Percentiles rank a stretch among this genome's conserved stretches.
Conservation (phyloP, 2,888 invertebrate species). For the Pogonocherus hispidulus region DNA sequence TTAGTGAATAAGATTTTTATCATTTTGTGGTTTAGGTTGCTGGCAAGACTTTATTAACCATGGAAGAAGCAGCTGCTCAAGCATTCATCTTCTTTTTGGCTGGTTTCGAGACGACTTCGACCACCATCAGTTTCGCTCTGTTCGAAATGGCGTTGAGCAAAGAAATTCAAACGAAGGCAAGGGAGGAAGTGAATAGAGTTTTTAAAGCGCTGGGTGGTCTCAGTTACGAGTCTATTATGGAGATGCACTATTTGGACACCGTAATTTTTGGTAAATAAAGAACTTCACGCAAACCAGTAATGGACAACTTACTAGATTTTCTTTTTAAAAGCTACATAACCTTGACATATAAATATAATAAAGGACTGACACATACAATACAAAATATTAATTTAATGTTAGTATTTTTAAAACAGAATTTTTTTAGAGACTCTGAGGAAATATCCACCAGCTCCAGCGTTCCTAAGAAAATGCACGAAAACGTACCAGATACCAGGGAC, state of each 20-base stretch:
- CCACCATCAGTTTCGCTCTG: slow-evolving; percentile 68
- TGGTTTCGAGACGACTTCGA: slow-evolving; percentile 71
- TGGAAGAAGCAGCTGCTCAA: slow-evolving; percentile 68
- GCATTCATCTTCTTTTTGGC: slow-evolving; percentile 69
- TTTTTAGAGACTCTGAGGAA: slow-evolving; percentile 73
- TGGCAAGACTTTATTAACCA: slow-evolving; percentile 58
- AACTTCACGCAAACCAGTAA: neutral
- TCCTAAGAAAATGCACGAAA: slow-evolving; percentile 71
- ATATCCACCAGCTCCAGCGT: slow-evolving; percentile 72
- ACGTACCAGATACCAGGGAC: slow-evolving; percentile 70
- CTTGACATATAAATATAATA: too few relatives aligned
- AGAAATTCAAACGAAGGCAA: slow-evolving; percentile 66
- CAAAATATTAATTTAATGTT: too few relatives aligned
- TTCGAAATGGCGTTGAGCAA: slow-evolving; percentile 68
- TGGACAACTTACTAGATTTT: too few relatives aligned
- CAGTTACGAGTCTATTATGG: slow-evolving; percentile 67
- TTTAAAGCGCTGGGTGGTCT: slow-evolving; percentile 61
- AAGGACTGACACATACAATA: too few relatives aligned
- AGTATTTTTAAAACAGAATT: neutral
- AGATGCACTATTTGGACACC: slow-evolving; percentile 69
- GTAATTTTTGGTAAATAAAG: slow-evolving; percentile 63
- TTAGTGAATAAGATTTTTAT: too few relatives aligned
- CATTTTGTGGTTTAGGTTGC: too few relatives aligned
- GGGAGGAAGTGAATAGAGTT: slow-evolving; percentile 65
- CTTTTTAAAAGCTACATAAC: too few relatives aligned